phyloP scores from a whole-genome alignment of 1,140 invertebrate genomes.

The Polypedilum pembai region DNA sequence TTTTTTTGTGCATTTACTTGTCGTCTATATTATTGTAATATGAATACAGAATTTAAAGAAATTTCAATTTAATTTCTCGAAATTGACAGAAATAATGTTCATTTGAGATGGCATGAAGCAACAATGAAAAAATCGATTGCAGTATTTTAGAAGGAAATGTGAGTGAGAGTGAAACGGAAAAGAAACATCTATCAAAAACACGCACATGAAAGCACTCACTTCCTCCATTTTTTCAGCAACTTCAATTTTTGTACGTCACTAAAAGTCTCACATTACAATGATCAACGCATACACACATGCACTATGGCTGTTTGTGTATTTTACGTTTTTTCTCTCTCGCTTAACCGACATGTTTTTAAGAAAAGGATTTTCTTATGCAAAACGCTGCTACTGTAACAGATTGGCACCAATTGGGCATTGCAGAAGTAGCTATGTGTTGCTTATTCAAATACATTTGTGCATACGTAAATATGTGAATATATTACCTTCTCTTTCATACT shows the following conservation, averaged over 20 bases:
- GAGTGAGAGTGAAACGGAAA: conserved; percentile 2
- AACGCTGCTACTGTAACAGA: background rate
- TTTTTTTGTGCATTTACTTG: no score
- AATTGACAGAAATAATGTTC: no score
- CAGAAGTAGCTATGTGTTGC: background rate
- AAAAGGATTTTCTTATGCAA: conserved; percentile 3
- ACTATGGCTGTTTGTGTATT: background rate
- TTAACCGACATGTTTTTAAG: no score
- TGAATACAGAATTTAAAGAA: no score
- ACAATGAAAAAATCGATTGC: background rate
- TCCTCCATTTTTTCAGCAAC: background rate
- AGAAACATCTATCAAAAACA: conserved; percentile 4
- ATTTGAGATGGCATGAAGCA: no score
- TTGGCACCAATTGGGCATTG: background rate
- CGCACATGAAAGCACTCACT: background rate
- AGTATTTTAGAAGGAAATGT: background rate
- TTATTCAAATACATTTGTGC: background rate
- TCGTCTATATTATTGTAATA: no score
- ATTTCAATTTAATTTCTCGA: no score
- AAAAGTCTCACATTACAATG: background rate
- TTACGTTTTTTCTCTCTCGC: background rate
- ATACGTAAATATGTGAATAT: no score
- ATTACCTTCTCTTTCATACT: background rate
- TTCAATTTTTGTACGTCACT: background rate
- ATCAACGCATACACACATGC: background rate